phyloP scores from a whole-genome alignment of 1,140 invertebrate genomes.

The Drosophila repleta region DNA sequence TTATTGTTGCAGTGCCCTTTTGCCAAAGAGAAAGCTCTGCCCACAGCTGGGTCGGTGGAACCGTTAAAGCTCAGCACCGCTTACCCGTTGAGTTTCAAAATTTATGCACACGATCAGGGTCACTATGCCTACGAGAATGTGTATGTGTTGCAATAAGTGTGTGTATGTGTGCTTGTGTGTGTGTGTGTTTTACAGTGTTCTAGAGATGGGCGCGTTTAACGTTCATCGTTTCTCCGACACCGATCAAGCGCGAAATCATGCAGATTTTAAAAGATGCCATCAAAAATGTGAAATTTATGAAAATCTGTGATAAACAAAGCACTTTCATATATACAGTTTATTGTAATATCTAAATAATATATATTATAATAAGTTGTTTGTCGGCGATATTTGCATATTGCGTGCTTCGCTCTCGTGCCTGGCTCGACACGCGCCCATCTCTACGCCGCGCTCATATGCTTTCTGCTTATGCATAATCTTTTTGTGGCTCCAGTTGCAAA shows the following conservation, averaged over 20 bases:
- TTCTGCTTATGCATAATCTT: conserved; percentile 8
- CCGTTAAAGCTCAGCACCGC: conserved; percentile 82
- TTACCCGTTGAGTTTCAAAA: conserved; percentile 75
- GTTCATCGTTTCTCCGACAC: not conserved
- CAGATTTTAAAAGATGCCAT: not conserved
- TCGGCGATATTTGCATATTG: not conserved
- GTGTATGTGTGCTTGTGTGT: conserved; percentile 5
- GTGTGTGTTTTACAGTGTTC: conserved; percentile 3
- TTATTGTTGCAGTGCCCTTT: conserved; percentile 84
- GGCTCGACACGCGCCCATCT: not conserved
- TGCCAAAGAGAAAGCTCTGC: conserved; percentile 76
- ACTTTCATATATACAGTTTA: too few relatives aligned
- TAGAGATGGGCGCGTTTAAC: not conserved
- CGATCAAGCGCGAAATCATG: not conserved
- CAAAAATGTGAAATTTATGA: too few relatives aligned
- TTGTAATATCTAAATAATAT: too few relatives aligned
- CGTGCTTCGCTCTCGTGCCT: not conserved
- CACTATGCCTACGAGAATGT: conserved; percentile 85
- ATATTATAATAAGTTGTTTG: too few relatives aligned
- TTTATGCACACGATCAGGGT: conserved; percentile 78
- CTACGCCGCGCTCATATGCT: not conserved
- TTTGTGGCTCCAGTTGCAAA: conserved; percentile 1
- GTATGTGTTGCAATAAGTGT: conserved; percentile 83
- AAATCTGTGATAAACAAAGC: too few relatives aligned
- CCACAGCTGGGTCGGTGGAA: conserved; percentile 43